Evolutionary conservation across 2,888 invertebrate species (phyloP).

Genomic region (Rhagonycha lutea): DNA sequence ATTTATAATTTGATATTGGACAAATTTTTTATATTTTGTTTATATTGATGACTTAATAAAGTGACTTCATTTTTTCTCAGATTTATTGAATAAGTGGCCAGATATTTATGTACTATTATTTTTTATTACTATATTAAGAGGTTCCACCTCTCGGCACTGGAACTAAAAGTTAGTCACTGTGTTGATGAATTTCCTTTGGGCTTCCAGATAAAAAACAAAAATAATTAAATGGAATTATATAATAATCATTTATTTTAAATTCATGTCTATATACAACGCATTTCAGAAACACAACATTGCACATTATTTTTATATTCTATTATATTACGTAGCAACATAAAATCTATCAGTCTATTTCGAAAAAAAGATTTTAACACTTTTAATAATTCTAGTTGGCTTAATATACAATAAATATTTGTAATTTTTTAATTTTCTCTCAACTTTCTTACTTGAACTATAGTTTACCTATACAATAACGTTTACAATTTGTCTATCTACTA

Average conservation of each 20-base stretch:
- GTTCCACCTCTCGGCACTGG: no score
- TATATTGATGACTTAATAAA: no score
- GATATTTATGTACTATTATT: no score
- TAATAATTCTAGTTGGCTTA: neutral
- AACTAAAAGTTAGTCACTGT: no score
- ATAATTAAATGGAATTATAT: neutral
- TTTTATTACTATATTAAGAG: no score
- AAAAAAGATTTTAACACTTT: neutral
- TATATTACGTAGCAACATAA: constrained; percentile 25
- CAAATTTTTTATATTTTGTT: no score
- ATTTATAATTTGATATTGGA: no score
- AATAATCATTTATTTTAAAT: constrained; percentile 12
- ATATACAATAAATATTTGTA: neutral
- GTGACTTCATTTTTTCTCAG: no score
- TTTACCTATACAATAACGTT: neutral
- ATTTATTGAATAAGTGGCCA: no score
- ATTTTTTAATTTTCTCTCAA: neutral
- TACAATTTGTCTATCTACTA: neutral
- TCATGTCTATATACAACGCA: constrained; percentile 7
- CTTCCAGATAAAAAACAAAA: no score
- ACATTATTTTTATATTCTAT: constrained; percentile 23
- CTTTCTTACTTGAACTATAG: neutral
- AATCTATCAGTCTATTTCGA: constrained; percentile 32
- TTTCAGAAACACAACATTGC: constrained; percentile 22
- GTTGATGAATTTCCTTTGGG: no score